Base-by-base conservation (phyloP, 2,113 vertebrate genomes). In the Herpetotheres cachinnans region DNA sequence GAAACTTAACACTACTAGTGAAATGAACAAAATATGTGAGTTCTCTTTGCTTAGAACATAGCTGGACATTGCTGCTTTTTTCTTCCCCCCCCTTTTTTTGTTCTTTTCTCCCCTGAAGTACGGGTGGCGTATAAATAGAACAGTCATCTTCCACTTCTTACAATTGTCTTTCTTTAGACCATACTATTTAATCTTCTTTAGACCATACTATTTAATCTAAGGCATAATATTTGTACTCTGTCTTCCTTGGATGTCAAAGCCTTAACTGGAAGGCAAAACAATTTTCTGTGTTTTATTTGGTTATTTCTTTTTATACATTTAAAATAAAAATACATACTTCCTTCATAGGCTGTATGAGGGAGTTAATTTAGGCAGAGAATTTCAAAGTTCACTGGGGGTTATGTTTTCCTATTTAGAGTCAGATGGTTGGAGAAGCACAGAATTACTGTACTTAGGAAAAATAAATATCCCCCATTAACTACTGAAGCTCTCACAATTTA, bases 71-170 rank as follows among this genome's bases (percentile, higher is more conserved):
- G 16, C 16, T 65, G 20, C 18, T 38, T 5, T 4, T 18, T 16
- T 25, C 2, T 6, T 19, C 7, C 3, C 6, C 42, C 11, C 7
- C 8, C 10, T 3, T 25, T 18, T 55, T 16, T 12, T 7, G 5
- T 40, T 26, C 10, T 44, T 38, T 32, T 7, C 19, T 55, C 26
- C 14, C 29, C 21, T 30, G 56, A 66, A 66, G 46, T 82, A 55
- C 20, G 65, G 25, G 11, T 70, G 56, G 8, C 2, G 0, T 61
- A n/a, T 38, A 79, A 72, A 79, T 32, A 54, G 40, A 49, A 55
- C 22, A 26, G 34, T 90, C 11, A 30, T 59, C 88, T 91, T 44
- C 49, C 21, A 38, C 34, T 62, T 67, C 54, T 77, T 82, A n/a
- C 10, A 67, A 2, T 49, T 70, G 18, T 69, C 49, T 67, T 7